phyloP scores from a whole-genome alignment of 2,113 vertebrate species.

The Passer domesticus region DNA sequence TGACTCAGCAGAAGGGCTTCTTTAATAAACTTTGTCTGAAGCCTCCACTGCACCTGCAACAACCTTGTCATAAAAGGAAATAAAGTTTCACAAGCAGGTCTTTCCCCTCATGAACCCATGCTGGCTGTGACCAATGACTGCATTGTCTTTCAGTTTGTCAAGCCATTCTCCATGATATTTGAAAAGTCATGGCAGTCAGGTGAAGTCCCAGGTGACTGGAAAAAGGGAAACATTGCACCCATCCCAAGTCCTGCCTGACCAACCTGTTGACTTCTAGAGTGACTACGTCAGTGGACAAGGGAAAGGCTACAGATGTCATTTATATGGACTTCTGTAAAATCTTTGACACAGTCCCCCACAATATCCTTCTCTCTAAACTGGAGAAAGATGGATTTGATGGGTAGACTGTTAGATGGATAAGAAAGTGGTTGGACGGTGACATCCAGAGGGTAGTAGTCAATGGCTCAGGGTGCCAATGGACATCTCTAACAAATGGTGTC shows the following conservation, averaged over 20 bases:
- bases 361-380: no score
- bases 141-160: neutral
- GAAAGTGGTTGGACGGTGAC: no score
- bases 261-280: neutral
- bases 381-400: no score
- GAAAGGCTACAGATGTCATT: neutral
- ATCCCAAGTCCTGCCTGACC: neutral
- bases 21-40: neutral
- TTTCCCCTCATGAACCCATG: neutral
- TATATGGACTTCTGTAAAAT: neutral
- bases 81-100: neutral
- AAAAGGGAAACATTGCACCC: neutral
- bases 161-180: neutral
- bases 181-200: neutral
- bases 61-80: neutral
- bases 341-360: neutral
- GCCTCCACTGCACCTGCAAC: neutral
- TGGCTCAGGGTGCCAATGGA: no score
- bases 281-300: neutral
- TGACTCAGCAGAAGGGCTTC: neutral
- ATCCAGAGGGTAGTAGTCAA: no score
- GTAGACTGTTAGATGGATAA: no score
- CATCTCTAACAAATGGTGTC: no score
- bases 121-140: neutral
- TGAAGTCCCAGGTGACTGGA: neutral